A percentile compares a stretch with the other conserved stretches of the same genome.
Conservation (phyloP, 2,888 invertebrate species). For the Drosophila dives region DNA sequence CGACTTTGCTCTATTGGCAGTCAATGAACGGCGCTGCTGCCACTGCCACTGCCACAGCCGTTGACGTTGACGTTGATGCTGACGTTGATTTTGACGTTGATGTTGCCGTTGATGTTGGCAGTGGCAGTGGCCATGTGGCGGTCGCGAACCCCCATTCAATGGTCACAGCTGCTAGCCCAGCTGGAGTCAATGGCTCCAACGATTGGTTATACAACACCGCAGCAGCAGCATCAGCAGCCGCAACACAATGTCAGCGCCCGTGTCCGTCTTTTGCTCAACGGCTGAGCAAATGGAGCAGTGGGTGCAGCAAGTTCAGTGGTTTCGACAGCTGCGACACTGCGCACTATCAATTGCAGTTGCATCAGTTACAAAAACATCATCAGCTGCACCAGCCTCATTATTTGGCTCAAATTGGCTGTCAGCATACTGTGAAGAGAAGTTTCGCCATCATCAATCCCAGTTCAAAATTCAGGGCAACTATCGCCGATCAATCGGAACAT, state of each 20-base stretch:
- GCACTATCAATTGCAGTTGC: conserved; percentile 34
- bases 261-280: not conserved
- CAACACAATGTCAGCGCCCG: conserved; percentile 7
- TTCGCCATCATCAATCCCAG: conserved; percentile 25
- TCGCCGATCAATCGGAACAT: conserved; percentile 16
- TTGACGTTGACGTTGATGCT: not conserved
- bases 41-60: not conserved
- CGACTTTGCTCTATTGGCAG: conserved; percentile 72
- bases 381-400: conserved; percentile 44
- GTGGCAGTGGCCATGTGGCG: conserved; percentile 21
- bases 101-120: not conserved
- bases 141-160: conserved; percentile 12
- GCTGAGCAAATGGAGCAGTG: conserved; percentile 2
- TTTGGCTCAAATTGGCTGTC: conserved; percentile 71
- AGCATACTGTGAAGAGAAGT: conserved; percentile 58
- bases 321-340: not conserved
- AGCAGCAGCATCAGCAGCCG: not conserved
- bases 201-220: conserved; percentile 9
- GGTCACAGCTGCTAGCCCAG: conserved; percentile 4
- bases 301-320: conserved; percentile 3
- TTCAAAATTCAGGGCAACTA: conserved; percentile 33
- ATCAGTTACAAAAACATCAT: conserved; percentile 4
- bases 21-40: conserved; percentile 52
- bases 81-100: conserved; percentile 5
- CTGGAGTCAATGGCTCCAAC: conserved; percentile 5